Evolutionary conservation across 2,888 invertebrate species (phyloP), one percentile per base, ranked within the genome.

Genomic region (Agrochola litura): DNA sequence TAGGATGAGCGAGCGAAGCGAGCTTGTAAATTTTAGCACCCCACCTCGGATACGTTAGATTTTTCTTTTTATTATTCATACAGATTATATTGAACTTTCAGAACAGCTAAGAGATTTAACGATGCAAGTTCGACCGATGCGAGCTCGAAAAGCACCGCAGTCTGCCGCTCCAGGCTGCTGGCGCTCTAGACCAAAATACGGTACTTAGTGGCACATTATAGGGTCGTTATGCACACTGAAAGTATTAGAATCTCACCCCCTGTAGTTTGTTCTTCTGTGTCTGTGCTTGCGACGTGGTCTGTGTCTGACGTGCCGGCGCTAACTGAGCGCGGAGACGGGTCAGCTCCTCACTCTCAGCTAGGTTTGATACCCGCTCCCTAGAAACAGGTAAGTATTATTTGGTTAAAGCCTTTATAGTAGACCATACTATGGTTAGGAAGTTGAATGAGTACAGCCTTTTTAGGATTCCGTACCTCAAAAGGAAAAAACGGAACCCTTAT

Each of bases 301-400:
- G 88, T 0, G 92, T 58, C 10, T 89, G 83, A 0, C 95, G 87
- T 0, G 97, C 97, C 63, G 98, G 97, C 3, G 98, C 97, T 0
- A 96, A 81, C 86, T 96, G 96, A 0, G 96, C 96, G 2, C 96
- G 91, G 25, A 97, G 91, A 0, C 97, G 91, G 0, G 90, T 92
- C 88, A 96, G 87, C 89, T 97, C 97, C 49, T 95, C 97, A n/a
- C 94, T 95, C 84, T 97, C 97, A 0, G 96, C 95, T 14, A 96
- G 83, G 68, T 87, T 95, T 0, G 96, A 96, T 16, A 97, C 97
- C 2, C 97, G 89, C 90, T 96, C 98, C 95, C 97, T 98, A 1
- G 6, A 61, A 61, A 76, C 14, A 22, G 43, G 5, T 10, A 46
- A 16, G 12, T 6, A 60, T 25, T 54, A 37, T 54, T 6, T 98